Conservation (phyloP, 2,888 invertebrate species). For the Lithophane semibrunnea region DNA sequence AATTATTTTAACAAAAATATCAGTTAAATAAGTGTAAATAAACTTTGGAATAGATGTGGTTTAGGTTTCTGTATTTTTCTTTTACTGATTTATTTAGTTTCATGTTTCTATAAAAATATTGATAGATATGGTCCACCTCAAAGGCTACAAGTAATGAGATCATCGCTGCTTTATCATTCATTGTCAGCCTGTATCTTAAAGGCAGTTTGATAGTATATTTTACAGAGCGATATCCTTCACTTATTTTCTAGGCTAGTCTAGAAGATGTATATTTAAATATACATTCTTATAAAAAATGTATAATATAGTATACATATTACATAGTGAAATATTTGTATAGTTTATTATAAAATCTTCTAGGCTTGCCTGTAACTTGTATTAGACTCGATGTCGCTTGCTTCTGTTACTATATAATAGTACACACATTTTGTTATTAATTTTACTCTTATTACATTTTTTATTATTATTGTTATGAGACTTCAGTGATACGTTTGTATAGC, state of each 20-base stretch:
- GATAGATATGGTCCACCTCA: conserved; percentile 17
- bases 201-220: conserved; percentile 58
- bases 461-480: conserved; percentile 70
- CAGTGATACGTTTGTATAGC: conserved; percentile 72
- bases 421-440: conserved; percentile 76
- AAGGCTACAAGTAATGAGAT: conserved; percentile 19
- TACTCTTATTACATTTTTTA: conserved; percentile 73
- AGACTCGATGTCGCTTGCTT: conserved; percentile 71
- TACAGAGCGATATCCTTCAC: conserved; percentile 64
- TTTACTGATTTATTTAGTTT: background rate
- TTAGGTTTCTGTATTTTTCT: no score
- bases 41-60: background rate
- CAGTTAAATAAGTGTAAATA: conserved; percentile 15
- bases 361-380: conserved; percentile 62
- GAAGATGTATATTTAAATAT: conserved; percentile 40
- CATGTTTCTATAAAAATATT: background rate
- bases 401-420: conserved; percentile 71
- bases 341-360: conserved; percentile 39
- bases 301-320: conserved; percentile 33
- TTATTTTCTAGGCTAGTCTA: conserved; percentile 50
- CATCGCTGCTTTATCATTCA: conserved; percentile 50
- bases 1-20: background rate
- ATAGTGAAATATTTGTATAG: conserved; percentile 23
- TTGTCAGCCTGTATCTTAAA: conserved; percentile 49
- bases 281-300: conserved; percentile 16